Percentiles rank a stretch among this genome's conserved stretches.
phyloP scores from a whole-genome alignment of 2,113 vertebrate species.

The Barbus barbus region DNA sequence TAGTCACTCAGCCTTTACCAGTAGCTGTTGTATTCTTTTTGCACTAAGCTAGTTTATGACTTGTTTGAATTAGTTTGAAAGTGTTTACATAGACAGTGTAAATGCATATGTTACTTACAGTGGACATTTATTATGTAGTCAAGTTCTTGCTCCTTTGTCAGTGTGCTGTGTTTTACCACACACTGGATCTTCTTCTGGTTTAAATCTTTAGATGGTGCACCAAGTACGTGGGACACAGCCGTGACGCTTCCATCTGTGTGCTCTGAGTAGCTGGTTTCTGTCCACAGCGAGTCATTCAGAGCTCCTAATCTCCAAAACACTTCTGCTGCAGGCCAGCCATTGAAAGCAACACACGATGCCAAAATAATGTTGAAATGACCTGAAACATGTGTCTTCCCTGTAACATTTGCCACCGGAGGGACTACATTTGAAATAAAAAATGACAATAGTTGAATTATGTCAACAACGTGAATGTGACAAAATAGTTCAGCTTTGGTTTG shows the following conservation, averaged over 20 bases:
- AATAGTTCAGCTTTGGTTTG: no score
- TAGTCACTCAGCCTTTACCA: no score
- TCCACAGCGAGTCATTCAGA: no score
- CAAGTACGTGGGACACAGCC: slow-evolving; percentile 54
- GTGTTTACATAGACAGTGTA: not conserved
- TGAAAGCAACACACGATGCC: slow-evolving; percentile 58
- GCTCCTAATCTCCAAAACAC: slow-evolving; percentile 52
- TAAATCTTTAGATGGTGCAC: slow-evolving; percentile 53
- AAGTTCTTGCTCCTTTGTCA: not conserved
- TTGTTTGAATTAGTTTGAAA: no score
- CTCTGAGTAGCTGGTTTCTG: not conserved
- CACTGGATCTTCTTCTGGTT: slow-evolving; percentile 52
- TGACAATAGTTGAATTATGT: not conserved
- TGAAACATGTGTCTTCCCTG: not conserved
- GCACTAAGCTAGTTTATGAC: not conserved
- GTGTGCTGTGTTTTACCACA: slow-evolving; percentile 43
- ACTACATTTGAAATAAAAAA: slow-evolving; percentile 50
- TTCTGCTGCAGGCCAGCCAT: slow-evolving; percentile 52
- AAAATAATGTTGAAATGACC: slow-evolving; percentile 42
- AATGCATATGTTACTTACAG: slow-evolving; percentile 57
- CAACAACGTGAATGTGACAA: not conserved
- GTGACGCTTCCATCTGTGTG: slow-evolving; percentile 54
- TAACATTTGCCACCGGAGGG: slow-evolving; percentile 44
- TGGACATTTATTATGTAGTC: slow-evolving; percentile 51
- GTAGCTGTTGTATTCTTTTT: no score